Conservation (phyloP, 2,797 vertebrate genomes). For the Macrochelys suwanniensis region DNA sequence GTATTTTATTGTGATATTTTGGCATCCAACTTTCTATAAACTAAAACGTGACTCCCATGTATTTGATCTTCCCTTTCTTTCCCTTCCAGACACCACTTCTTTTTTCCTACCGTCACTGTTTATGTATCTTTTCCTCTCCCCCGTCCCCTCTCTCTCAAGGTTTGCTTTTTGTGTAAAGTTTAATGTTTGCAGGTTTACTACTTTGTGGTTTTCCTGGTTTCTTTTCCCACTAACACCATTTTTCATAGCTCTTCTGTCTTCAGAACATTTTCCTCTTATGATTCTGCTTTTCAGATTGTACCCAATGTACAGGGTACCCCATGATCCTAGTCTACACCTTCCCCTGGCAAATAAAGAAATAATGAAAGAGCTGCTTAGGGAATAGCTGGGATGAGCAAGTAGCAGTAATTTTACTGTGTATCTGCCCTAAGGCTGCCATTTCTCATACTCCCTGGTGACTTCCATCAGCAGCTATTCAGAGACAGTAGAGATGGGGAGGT, state of each 20-base stretch:
- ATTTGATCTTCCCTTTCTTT: not conserved
- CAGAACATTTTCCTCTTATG: not conserved
- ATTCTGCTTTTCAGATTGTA: not conserved
- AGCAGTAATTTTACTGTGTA: not conserved
- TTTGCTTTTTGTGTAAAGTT: not conserved
- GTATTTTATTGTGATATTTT: not conserved
- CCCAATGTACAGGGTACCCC: not conserved
- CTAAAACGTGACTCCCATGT: not conserved
- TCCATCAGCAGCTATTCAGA: not conserved
- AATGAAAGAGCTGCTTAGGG: not conserved
- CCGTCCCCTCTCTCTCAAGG: not conserved
- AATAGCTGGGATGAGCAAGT: not conserved
- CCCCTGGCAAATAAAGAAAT: not conserved
- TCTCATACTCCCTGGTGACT: not conserved
- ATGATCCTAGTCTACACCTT: not conserved
- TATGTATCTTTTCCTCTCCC: rapidly evolving
- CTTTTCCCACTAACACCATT: not conserved
- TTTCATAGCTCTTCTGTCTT: not conserved
- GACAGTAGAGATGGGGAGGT: not conserved
- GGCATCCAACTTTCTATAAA: not conserved
- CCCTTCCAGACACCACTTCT: not conserved
- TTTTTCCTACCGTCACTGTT: not conserved
- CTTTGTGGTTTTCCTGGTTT: not conserved
- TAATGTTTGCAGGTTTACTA: not conserved
- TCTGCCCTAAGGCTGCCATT: not conserved